Evolutionary conservation across 1,140 invertebrate species (phyloP), one percentile per base, ranked within the genome.

Genomic region (Drosophila kanapiae): DNA sequence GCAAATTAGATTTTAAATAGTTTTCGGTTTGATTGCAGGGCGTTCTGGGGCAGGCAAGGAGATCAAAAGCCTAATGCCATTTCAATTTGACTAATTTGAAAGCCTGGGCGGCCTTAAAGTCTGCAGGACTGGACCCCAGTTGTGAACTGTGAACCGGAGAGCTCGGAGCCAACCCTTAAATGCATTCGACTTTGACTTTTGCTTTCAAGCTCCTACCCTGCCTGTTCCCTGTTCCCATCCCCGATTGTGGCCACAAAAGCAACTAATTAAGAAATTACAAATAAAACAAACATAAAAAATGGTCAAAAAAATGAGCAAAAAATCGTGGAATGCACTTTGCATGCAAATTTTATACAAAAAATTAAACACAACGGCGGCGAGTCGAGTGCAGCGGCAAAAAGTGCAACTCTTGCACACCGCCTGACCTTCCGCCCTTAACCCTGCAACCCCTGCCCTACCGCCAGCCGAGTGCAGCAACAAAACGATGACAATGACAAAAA

Each of bases 221-320:
- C 42, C 47, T 60, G 48, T 37, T 48, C 33, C 11, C 11, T 18
- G 23, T 31, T 35, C 68, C 31, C 63, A 43, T n/a, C 13, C 38
- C 57, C 54, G 14, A 33, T 60, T 58, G 60, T 40, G 40, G 29
- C 67, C 84, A 88, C 84, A 84, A 88, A 84, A 76, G 84, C 81
- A 71, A 84, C 84, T 87, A 87, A 87, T 87, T 87, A 87, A 87
- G 84, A 90, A 87, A 87, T 87, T 87, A 87, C n/a, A 88, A 87
- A 88, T 70, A 87, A 84, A 70, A 82, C 7, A 48, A 77, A 82
- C 80, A 62, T 64, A 35, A 48, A 77, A 82, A 83, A 62, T 64
- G 68, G 51, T 49, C 70, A 56, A 85, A 80, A 80, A 69, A 48
- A 37, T 53, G 67, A 53, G 38, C 63, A 71, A 58, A 71, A 58